phyloP scores from a whole-genome alignment of 2,888 invertebrate species.

The Deilephila elpenor region DNA sequence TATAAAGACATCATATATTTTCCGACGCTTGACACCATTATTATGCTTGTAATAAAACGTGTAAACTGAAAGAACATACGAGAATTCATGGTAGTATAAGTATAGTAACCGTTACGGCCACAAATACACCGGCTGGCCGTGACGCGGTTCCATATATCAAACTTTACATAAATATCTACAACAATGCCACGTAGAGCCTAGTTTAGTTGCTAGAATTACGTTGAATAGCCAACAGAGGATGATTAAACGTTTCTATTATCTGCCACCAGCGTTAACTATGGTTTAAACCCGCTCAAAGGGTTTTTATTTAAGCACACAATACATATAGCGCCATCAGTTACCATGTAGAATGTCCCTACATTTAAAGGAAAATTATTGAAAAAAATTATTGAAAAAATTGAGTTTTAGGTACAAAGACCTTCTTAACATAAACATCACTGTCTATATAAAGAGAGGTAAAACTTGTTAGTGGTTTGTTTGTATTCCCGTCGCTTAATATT shows the following conservation, averaged over 20 bases:
- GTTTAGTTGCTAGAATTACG: slow-evolving; percentile 33
- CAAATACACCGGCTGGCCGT: slow-evolving; percentile 52
- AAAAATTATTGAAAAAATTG: slow-evolving; percentile 35
- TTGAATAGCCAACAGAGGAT: slow-evolving; percentile 24
- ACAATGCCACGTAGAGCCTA: slow-evolving; percentile 39
- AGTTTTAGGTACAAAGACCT: background rate
- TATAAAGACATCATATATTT: background rate
- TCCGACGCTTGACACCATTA: background rate
- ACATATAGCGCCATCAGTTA: slow-evolving; percentile 40
- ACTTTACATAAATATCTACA: slow-evolving; percentile 52
- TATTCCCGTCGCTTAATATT: too few species aligned
- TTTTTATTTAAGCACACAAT: slow-evolving; percentile 28
- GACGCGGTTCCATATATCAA: slow-evolving; percentile 56
- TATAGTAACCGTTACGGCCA: slow-evolving; percentile 33
- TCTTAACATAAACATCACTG: background rate
- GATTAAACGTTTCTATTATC: slow-evolving; percentile 31
- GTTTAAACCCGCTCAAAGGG: slow-evolving; percentile 17
- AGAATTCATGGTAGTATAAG: slow-evolving; percentile 17
- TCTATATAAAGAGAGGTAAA: background rate
- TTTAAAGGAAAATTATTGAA: slow-evolving; percentile 50
- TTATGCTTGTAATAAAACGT: background rate
- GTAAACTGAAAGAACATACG: background rate
- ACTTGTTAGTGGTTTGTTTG: too few species aligned
- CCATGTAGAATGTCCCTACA: slow-evolving; percentile 49
- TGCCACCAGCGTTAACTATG: slow-evolving; percentile 16